Base-by-base conservation (phyloP, 2,113 vertebrate species). In the Argyrosomus japonicus region DNA sequence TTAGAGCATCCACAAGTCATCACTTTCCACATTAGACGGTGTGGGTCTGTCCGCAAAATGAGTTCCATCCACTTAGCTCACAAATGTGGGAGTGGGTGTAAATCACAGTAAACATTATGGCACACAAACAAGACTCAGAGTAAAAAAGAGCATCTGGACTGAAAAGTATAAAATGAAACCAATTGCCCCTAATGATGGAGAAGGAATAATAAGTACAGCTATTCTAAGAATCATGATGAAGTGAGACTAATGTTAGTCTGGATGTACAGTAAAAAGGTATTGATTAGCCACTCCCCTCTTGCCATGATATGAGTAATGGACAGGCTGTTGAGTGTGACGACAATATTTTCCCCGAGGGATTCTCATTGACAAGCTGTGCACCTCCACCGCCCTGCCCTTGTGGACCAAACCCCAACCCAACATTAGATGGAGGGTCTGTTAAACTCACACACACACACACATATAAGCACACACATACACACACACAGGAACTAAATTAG, bases 1-100 rank as follows among this genome's bases (percentile, higher is more conserved):
- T 86, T 92, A 87, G 81, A 91, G 89, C 87, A 89, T 92, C 90
- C 82, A 85, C 91, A 89, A 89, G 89, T 92, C 91, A 88, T 93
- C 91, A 89, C 88, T 91, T 91, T 92, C 89, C 90, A 91, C 89
- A 91, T 90, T 90, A 93, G 87, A 85, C 61, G 17, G 77, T 77
- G 75, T 77, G 79, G 75, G 79, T 75, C 85, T 83, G 68, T 86
- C 87, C 68, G 7, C 88, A 85, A 91, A 87, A 92, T 86, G 84
- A 91, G 89, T 79, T 75, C 81, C 83, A 85, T 86, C 88, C 92
- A 90, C 92, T 93, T 93, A 92, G 84, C 71, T 87, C 62, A 82
- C 6, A 21, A 90, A 84, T 85, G 68, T 64, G 62, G 76, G 74
- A 81, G 82, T 54, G 82, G 71, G 79, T 83, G 58, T 89, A 87